A percentile compares a stretch with the other conserved stretches of the same genome.
Conservation (phyloP, 2,113 vertebrate species). For the Prunella fulvescens region DNA sequence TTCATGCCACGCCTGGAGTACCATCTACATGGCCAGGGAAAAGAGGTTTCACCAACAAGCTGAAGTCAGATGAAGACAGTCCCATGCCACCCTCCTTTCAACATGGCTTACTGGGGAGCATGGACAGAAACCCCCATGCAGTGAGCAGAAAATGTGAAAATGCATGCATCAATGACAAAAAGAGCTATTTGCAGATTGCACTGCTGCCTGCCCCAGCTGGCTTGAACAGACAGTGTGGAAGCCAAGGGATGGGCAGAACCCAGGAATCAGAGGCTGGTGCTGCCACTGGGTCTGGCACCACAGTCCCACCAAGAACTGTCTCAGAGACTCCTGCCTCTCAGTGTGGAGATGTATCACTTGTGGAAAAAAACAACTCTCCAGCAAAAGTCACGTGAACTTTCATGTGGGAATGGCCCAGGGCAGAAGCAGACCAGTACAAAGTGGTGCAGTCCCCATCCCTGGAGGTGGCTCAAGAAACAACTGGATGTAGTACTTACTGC, state of each 20-base stretch:
- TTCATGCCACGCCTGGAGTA: background rate
- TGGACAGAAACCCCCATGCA: accelerated
- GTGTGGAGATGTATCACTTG: background rate
- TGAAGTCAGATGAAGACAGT: background rate
- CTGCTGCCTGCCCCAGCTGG: background rate
- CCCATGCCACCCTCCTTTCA: accelerated
- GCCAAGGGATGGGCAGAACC: background rate
- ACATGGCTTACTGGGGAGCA: accelerated
- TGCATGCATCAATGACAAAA: background rate
- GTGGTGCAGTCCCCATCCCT: background rate
- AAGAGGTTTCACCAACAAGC: background rate
- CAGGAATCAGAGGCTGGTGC: background rate
- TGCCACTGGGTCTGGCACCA: background rate
- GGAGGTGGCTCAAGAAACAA: background rate
- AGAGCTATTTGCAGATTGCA: background rate
- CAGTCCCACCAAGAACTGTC: accelerated
- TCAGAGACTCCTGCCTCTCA: background rate
- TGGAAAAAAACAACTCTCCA: background rate
- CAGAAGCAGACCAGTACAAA: background rate
- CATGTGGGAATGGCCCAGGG: background rate
- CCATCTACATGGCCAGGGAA: accelerated
- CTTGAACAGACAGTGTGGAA: background rate
- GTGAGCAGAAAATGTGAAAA: background rate
- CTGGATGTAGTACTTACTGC: background rate
- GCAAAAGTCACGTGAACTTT: background rate